These are phyloP conservation scores for Leguminivora glycinivorella DNA, from an alignment of 1,140 invertebrate species.

Conservation along the genomic window DNA sequence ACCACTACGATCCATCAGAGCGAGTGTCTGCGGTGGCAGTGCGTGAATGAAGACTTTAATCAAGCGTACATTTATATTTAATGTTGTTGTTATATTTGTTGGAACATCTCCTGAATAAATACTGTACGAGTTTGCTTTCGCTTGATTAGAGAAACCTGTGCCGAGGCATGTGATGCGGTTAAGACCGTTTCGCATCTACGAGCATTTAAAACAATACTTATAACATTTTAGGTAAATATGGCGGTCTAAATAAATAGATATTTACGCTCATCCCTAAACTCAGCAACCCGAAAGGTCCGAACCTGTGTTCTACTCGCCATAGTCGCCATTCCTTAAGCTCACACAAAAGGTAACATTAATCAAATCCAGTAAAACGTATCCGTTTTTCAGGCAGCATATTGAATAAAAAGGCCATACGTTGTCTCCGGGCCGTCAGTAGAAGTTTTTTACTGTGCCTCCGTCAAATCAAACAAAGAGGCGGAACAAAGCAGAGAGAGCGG, in stretches of 20 bases:
- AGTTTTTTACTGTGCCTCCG: constrained; percentile 59
- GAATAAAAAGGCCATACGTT: constrained; percentile 35
- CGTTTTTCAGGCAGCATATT: constrained; percentile 24
- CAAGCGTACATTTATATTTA: background rate
- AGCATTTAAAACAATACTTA: background rate
- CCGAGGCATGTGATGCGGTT: background rate
- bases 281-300: background rate
- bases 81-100: too few relatives aligned
- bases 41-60: background rate
- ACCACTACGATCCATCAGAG: constrained; percentile 13
- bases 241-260: background rate
- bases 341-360: constrained; percentile 26
- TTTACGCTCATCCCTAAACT: background rate
- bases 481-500: constrained; percentile 71
- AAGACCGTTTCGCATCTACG: background rate
- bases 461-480: constrained; percentile 69
- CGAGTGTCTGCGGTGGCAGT: background rate
- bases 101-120: background rate
- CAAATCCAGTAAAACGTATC: constrained; percentile 27
- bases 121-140: background rate
- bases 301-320: background rate
- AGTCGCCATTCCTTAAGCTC: background rate
- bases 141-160: background rate
- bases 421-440: constrained; percentile 35
- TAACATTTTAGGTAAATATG: background rate